Conservation (phyloP, 2,888 invertebrate species). For the Branchipolynoe longqiensis region DNA sequence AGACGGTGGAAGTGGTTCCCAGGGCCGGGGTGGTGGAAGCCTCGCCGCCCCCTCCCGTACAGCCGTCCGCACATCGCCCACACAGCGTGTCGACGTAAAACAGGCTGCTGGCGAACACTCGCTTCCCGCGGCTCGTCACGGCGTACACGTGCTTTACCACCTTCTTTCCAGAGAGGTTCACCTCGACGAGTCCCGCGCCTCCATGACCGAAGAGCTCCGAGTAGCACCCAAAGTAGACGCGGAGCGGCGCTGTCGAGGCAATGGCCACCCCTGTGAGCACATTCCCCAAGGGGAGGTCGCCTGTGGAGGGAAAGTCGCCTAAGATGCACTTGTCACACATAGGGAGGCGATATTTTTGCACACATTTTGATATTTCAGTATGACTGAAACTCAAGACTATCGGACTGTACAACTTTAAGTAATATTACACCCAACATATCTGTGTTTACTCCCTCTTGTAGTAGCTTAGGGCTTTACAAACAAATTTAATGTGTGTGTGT, state of each 20-base stretch:
- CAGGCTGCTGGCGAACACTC: conserved; percentile 36
- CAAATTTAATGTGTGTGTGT: no score
- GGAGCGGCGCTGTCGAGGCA: background rate
- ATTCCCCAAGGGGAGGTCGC: conserved; percentile 37
- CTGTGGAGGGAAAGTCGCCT: no score
- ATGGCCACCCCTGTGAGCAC: conserved; percentile 53
- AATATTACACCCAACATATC: no score
- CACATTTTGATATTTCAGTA: no score
- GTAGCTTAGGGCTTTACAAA: no score
- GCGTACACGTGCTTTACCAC: background rate
- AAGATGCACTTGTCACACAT: no score
- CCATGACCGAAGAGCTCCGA: conserved; percentile 41
- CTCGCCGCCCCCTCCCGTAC: no score
- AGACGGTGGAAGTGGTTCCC: background rate
- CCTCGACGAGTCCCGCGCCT: conserved; percentile 44
- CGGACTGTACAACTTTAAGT: no score
- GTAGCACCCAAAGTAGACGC: conserved; percentile 56
- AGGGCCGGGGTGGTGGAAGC: no score
- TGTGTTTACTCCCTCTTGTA: no score
- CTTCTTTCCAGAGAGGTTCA: conserved; percentile 22
- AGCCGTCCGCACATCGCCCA: conserved; percentile 9
- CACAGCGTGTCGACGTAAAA: conserved; percentile 23
- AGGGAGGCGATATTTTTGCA: no score
- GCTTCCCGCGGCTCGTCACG: conserved; percentile 33
- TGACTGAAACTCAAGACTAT: no score